Percentiles rank a stretch among this genome's conserved stretches.
Conservation (phyloP, 2,113 vertebrate genomes). For the Progne subis region DNA sequence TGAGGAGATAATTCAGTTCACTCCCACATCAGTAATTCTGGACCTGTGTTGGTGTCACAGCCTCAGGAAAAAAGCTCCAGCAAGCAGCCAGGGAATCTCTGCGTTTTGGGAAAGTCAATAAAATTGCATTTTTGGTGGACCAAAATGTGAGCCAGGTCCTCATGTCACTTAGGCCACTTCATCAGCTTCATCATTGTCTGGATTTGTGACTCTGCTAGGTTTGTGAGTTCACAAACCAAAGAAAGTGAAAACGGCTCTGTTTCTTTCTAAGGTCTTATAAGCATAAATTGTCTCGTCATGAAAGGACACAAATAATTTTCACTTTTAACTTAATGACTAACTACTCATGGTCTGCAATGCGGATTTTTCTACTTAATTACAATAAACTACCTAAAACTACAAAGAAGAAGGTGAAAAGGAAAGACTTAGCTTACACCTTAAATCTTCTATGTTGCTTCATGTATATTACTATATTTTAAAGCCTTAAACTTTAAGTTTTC, state of each 20-base stretch:
- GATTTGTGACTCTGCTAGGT: background rate
- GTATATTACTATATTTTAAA: background rate
- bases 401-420: background rate
- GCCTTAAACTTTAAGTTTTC: background rate
- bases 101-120: background rate
- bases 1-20: background rate
- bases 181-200: background rate
- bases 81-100: background rate
- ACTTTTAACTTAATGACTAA: background rate
- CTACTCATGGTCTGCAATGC: background rate
- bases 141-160: background rate
- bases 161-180: rapidly evolving
- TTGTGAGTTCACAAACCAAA: too few species aligned
- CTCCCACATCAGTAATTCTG: background rate
- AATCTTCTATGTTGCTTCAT: background rate
- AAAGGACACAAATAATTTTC: background rate
- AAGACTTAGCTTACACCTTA: background rate
- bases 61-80: background rate
- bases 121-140: background rate
- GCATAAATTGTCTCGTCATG: background rate
- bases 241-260: background rate
- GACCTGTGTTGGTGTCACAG: background rate
- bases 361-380: background rate
- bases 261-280: background rate
- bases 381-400: too few species aligned